Conservation (phyloP, 2,888 invertebrate species). For the Tenodera sinensis region DNA sequence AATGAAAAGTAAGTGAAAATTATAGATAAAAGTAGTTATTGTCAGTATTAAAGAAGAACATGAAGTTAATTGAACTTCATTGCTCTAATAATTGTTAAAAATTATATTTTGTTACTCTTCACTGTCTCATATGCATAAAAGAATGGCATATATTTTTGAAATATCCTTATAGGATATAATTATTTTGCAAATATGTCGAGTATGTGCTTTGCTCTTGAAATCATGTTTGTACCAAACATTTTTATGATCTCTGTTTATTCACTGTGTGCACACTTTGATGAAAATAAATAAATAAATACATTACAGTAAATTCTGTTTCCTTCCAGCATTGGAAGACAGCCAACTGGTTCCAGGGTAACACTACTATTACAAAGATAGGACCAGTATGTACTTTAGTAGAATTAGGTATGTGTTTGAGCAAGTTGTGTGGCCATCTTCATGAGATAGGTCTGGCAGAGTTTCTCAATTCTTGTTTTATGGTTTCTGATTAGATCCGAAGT, state of each 20-base stretch:
- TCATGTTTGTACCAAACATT: neutral
- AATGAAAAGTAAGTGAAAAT: neutral
- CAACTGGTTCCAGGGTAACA: too few relatives aligned
- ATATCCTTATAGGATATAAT: neutral
- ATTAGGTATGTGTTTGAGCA: too few relatives aligned
- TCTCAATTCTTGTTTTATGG: too few relatives aligned
- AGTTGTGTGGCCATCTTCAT: too few relatives aligned
- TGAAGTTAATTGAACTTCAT: neutral
- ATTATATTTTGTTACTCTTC: conserved; percentile 11
- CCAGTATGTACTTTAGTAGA: too few relatives aligned
- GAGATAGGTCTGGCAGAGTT: too few relatives aligned
- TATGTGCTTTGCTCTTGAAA: conserved; percentile 3
- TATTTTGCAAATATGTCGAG: neutral
- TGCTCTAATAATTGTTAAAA: neutral
- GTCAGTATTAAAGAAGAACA: neutral
- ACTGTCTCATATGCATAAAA: neutral
- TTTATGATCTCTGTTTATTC: conserved; percentile 6
- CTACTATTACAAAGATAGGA: too few relatives aligned
- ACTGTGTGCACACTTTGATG: neutral
- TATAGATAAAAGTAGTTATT: neutral
- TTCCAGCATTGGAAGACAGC: too few relatives aligned
- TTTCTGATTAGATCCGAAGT: too few relatives aligned
- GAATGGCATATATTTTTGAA: conserved; percentile 2
- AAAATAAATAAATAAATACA: neutral
- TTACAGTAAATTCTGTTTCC: too few relatives aligned